phyloP scores from a whole-genome alignment of 2,888 invertebrate genomes.

The Anaspis maculata region DNA sequence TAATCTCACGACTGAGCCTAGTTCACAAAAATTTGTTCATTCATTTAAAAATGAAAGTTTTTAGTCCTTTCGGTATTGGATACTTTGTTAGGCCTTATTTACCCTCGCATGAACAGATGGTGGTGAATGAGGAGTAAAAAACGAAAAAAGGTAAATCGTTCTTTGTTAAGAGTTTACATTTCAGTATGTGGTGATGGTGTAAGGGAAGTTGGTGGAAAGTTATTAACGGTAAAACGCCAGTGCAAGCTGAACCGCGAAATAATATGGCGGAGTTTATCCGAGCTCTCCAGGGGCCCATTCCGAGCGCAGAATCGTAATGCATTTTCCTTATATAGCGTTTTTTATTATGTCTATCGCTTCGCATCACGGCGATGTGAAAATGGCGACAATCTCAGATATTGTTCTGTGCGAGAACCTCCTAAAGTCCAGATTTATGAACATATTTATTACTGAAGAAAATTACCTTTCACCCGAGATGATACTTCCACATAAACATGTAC shows the following conservation, averaged over 20 bases:
- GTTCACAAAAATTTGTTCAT: too few relatives aligned
- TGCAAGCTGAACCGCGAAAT: conserved; percentile 34
- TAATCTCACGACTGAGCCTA: too few relatives aligned
- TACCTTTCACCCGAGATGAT: too few relatives aligned
- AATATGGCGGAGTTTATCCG: conserved; percentile 39
- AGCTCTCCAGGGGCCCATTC: conserved; percentile 38
- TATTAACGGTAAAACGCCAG: conserved; percentile 37
- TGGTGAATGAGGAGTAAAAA: too few relatives aligned
- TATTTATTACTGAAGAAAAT: too few relatives aligned
- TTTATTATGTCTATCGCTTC: conserved; percentile 43
- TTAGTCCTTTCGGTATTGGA: too few relatives aligned
- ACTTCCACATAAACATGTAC: too few relatives aligned
- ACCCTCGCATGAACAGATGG: too few relatives aligned
- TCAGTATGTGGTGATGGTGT: conserved; percentile 15
- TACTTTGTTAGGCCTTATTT: too few relatives aligned
- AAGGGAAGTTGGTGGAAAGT: conserved; percentile 25
- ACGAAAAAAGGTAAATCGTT: conserved; percentile 25
- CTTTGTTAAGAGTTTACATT: conserved; percentile 29
- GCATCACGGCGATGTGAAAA: conserved; percentile 33
- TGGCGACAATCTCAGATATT: conserved; percentile 41
- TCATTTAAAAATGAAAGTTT: too few relatives aligned
- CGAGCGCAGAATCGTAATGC: conserved; percentile 42
- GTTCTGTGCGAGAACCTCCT: conserved; percentile 28
- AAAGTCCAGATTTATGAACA: too few relatives aligned
- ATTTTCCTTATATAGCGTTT: conserved; percentile 45